Conservation (phyloP, 2,888 invertebrate species). For the Athalia cordata region DNA sequence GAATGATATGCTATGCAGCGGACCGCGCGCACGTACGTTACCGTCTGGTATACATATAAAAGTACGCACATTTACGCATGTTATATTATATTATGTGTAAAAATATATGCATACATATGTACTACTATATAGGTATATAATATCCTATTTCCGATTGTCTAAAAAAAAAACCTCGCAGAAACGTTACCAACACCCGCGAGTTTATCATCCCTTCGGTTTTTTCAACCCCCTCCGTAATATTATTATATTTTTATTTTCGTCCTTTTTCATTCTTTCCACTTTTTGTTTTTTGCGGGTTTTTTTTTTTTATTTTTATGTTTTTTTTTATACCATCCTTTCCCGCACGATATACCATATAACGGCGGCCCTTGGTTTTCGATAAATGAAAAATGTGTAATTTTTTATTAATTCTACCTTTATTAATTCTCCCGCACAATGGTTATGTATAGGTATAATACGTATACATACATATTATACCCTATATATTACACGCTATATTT, state of each 20-base stretch:
- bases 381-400: constrained; percentile 70
- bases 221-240: neutral
- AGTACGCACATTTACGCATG: too few species aligned
- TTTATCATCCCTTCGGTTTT: constrained; percentile 37
- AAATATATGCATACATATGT: too few species aligned
- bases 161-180: neutral
- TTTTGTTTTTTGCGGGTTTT: constrained; percentile 15
- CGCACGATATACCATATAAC: constrained; percentile 43
- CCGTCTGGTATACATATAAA: too few species aligned
- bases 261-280: constrained; percentile 28
- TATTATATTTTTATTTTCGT: neutral
- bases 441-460: too few species aligned
- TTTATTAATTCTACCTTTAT: constrained; percentile 70
- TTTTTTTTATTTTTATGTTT: constrained; percentile 11
- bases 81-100: too few species aligned
- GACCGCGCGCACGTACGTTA: too few species aligned
- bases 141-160: neutral
- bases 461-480: too few species aligned
- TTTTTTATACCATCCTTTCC: constrained; percentile 42
- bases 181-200: constrained; percentile 12
- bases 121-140: neutral
- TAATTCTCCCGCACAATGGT: constrained; percentile 60
- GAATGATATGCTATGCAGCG: too few species aligned
- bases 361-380: constrained; percentile 51
- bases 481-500: too few species aligned